Conservation (phyloP, 2,797 vertebrate species). For the Fistularia tabacaria region DNA sequence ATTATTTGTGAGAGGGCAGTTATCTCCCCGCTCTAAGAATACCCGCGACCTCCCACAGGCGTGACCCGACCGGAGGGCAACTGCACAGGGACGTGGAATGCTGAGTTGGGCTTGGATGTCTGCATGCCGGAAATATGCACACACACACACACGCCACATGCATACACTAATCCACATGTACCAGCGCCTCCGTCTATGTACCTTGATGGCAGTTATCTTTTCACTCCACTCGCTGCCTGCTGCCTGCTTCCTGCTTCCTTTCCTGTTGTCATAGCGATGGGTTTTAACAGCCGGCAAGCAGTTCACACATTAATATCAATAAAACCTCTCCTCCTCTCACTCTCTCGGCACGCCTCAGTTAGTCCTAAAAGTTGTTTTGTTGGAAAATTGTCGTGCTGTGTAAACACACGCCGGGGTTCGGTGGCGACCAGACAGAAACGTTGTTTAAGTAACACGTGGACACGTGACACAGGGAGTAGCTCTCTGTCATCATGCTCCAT, state of each 20-base stretch:
- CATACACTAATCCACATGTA: not conserved
- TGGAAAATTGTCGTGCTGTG: conserved; percentile 5
- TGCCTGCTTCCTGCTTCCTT: conserved; percentile 69
- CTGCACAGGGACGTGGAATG: conserved; percentile 5
- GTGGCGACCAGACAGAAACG: no score
- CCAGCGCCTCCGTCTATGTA: conserved; percentile 3
- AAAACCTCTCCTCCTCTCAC: conserved; percentile 32
- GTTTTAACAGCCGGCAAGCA: conserved; percentile 21
- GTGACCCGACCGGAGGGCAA: conserved; percentile 34
- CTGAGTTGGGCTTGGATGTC: conserved; percentile 2
- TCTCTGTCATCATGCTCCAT: no score
- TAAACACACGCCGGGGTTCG: no score
- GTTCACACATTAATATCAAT: conserved; percentile 29
- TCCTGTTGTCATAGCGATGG: conserved; percentile 54
- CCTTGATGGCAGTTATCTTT: conserved; percentile 44
- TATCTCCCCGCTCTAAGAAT: conserved; percentile 48
- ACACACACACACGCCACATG: not conserved
- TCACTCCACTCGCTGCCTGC: conserved; percentile 27
- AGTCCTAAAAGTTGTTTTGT: conserved; percentile 39
- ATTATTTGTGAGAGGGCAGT: conserved; percentile 33
- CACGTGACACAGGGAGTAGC: no score
- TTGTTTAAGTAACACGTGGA: no score
- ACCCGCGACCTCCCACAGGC: conserved; percentile 23
- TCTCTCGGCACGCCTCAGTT: conserved; percentile 11
- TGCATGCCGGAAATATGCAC: not conserved